Base-by-base conservation (phyloP, 2,888 invertebrate species). In the Matsumyia berberina region DNA sequence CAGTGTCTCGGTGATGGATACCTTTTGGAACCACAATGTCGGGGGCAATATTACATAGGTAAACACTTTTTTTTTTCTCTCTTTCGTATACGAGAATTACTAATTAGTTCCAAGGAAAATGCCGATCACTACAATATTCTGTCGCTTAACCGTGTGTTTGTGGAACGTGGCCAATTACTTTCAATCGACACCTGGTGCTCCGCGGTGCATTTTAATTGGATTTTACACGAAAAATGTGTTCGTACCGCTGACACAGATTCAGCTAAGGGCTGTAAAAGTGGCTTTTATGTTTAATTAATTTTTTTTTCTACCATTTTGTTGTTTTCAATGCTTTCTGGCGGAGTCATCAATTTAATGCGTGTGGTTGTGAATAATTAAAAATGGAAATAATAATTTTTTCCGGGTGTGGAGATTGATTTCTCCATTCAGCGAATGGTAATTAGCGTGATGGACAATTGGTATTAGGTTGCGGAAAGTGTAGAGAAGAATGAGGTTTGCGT, bases 91-190 rank as follows among this genome's bases (percentile, higher is more conserved):
- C 15, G 8, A 17, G 29, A 66, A 76, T 67, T 76, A 58, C 33
- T 76, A 76, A 76, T 76, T 76, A 76, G 11, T 77, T 77, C 60
- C 58, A 55, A 15, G 44, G 12, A 77, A 69, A 44, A 69, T 44
- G 33, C 24, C 44, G 51, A 53, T 62, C 42, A 33, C 33, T 33
- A 15, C 39, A 17, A 3, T 42, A 11, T 17, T 39, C 3, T 33
- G 55, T 35, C 49, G 64, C 9, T 37, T 6, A 24, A n/a, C 24
- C 42, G 60, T 53, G 17, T 72, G 62, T 39, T 42, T 53, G 51
- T 44, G 53, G 69, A 62, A 62, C 77, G 77, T 77, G 77, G 35
- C 7, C 39, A 77, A 77, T 77, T 77, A 69, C 35, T 60, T 55
- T 42, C 51, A 60, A 55, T 29, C 29, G 53, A 62, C 53, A 77